These are phyloP conservation scores for Myotis pilosus DNA, from an alignment of 2,797 vertebrate genomes.

Conservation along the genomic window DNA sequence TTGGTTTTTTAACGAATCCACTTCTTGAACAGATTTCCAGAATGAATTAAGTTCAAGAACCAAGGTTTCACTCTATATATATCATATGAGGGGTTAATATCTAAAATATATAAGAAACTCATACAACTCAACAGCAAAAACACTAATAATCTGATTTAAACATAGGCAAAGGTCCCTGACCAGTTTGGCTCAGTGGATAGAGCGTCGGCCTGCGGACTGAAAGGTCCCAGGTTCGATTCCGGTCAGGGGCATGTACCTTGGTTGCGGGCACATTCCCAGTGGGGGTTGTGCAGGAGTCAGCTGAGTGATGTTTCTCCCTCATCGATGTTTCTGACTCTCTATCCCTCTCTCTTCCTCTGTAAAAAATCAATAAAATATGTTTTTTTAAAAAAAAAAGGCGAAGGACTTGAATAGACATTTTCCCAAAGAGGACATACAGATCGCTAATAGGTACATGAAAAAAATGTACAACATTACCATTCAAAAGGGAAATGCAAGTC, in stretches of 20 bases:
- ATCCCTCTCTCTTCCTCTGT: too few relatives aligned
- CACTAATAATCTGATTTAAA: background rate
- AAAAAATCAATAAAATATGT: too few relatives aligned
- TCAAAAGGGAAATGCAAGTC: background rate
- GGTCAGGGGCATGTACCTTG: too few relatives aligned
- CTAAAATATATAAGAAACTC: background rate
- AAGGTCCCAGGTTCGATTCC: too few relatives aligned
- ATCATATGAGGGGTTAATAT: background rate
- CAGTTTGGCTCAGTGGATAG: too few relatives aligned
- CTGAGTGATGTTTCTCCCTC: background rate
- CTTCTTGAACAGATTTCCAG: too few relatives aligned
- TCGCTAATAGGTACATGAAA: background rate
- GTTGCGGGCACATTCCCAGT: too few relatives aligned
- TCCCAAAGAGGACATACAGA: background rate
- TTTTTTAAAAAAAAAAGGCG: background rate
- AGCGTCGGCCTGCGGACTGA: too few relatives aligned
- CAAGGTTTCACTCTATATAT: background rate
- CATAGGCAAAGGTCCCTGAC: background rate
- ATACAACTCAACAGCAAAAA: background rate
- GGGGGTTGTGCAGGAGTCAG: too few relatives aligned
- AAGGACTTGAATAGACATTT: background rate
- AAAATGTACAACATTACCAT: background rate
- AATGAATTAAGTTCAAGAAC: too few relatives aligned
- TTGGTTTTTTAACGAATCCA: too few relatives aligned
- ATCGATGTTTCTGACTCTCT: too few relatives aligned